Evolutionary conservation across 2,888 invertebrate species (phyloP).

Genomic region (Antitype chi): DNA sequence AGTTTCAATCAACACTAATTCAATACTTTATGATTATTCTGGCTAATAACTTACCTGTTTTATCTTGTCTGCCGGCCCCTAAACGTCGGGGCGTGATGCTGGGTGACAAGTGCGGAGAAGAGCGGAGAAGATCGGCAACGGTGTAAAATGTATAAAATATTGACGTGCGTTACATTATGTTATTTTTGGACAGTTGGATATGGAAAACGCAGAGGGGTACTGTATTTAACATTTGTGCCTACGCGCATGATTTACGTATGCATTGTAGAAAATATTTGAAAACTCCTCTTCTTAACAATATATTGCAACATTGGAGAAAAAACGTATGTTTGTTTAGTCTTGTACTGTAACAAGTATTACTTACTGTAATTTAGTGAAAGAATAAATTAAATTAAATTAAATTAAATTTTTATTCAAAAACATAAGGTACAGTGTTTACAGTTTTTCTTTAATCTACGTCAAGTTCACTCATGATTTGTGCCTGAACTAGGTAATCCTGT

Average conservation of each 20-base stretch:
- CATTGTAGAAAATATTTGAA: neutral
- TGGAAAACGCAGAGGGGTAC: constrained; percentile 59
- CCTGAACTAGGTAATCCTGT: too few species aligned
- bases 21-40: constrained; percentile 54
- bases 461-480: too few species aligned
- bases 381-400: too few species aligned
- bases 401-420: too few species aligned
- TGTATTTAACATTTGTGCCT: constrained; percentile 4
- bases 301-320: neutral
- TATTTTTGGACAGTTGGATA: constrained; percentile 79
- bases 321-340: too few species aligned
- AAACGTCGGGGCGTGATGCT: constrained; percentile 64
- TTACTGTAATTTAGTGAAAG: too few species aligned
- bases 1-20: constrained; percentile 60
- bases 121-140: constrained; percentile 67
- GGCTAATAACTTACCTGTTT: constrained; percentile 63
- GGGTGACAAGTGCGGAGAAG: constrained; percentile 59
- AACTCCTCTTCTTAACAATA: neutral
- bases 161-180: constrained; percentile 71
- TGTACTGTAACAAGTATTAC: too few species aligned
- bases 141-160: constrained; percentile 85
- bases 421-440: too few species aligned
- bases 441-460: too few species aligned
- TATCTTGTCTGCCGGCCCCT: constrained; percentile 53
- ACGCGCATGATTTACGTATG: neutral